A percentile compares a stretch with the other conserved stretches of the same genome.
These are phyloP conservation scores for Papilio aristodemus DNA, from an alignment of 1,140 invertebrate genomes.

Conservation along the genomic window DNA sequence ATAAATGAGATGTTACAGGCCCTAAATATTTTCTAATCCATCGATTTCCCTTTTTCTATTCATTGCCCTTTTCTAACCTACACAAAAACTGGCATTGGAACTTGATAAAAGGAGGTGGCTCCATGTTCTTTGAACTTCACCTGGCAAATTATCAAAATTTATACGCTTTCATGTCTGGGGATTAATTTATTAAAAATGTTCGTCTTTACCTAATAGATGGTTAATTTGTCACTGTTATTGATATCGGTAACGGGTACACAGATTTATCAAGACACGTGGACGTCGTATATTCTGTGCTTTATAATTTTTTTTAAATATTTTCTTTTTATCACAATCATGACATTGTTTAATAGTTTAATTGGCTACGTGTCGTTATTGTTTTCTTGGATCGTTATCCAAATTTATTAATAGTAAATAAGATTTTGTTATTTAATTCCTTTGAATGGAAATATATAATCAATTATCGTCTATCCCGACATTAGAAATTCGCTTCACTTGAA, in stretches of 20 bases:
- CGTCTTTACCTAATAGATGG: slow-evolving; percentile 18
- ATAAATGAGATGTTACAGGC: neutral
- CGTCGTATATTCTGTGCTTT: neutral
- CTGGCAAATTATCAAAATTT: slow-evolving; percentile 2
- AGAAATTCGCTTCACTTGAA: too few relatives aligned
- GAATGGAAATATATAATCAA: too few relatives aligned
- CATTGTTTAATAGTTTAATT: neutral
- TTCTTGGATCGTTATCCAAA: too few relatives aligned
- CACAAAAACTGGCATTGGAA: neutral
- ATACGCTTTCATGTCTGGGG: slow-evolving; percentile 6
- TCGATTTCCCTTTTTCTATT: neutral
- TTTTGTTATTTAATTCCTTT: too few relatives aligned
- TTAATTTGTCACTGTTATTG: slow-evolving; percentile 31
- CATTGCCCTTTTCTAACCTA: neutral
- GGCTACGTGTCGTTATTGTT: neutral
- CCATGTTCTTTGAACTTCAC: slow-evolving; percentile 8
- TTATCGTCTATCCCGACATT: too few relatives aligned
- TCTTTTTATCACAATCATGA: slow-evolving; percentile 13
- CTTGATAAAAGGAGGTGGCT: neutral
- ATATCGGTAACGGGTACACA: slow-evolving; percentile 27
- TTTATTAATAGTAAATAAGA: too few relatives aligned
- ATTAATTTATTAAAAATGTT: slow-evolving; percentile 12
- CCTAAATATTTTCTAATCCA: neutral
- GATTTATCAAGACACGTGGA: slow-evolving; percentile 24
- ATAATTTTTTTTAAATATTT: neutral